Percentiles rank a stretch among this genome's conserved stretches.
Conservation (phyloP, 64 coral and sea anemone species). For the Montipora foliosa region DNA sequence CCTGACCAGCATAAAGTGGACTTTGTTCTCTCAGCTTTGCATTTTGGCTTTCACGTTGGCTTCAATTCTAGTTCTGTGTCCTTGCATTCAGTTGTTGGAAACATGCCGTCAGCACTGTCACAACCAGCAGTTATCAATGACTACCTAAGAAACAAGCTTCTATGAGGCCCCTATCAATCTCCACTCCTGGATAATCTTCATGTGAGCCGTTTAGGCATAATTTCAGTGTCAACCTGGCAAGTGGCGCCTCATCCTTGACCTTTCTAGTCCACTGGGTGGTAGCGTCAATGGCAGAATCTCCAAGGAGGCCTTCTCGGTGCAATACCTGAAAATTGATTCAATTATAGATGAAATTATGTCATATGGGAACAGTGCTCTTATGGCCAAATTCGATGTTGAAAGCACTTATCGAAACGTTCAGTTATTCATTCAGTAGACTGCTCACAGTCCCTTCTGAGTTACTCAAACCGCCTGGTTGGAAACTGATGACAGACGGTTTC, state of each 20-base stretch:
- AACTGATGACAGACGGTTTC: too few species aligned
- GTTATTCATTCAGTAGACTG: not conserved
- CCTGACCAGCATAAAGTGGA: not conserved
- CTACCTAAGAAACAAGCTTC: too few species aligned
- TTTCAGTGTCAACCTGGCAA: too few species aligned
- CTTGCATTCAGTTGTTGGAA: not conserved
- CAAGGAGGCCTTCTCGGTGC: not conserved
- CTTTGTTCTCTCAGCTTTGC: not conserved
- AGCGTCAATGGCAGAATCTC: too few species aligned
- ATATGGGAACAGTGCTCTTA: not conserved
- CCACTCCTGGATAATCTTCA: too few species aligned
- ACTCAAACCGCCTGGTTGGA: too few species aligned
- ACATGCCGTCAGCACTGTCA: not conserved
- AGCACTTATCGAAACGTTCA: too few species aligned
- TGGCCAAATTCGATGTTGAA: not conserved
- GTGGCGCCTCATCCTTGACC: too few species aligned
- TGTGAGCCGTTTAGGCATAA: too few species aligned
- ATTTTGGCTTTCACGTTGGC: not conserved
- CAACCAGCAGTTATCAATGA: too few species aligned
- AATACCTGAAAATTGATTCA: not conserved
- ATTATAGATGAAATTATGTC: slow-evolving; percentile 4
- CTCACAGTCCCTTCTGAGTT: not conserved
- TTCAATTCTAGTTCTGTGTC: not conserved
- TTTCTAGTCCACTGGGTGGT: too few species aligned
- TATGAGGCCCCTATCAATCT: too few species aligned